Evolutionary conservation across 2,888 invertebrate species (phyloP), one percentile per base, ranked within the genome.

Genomic region (Gastrophysa polygoni): DNA sequence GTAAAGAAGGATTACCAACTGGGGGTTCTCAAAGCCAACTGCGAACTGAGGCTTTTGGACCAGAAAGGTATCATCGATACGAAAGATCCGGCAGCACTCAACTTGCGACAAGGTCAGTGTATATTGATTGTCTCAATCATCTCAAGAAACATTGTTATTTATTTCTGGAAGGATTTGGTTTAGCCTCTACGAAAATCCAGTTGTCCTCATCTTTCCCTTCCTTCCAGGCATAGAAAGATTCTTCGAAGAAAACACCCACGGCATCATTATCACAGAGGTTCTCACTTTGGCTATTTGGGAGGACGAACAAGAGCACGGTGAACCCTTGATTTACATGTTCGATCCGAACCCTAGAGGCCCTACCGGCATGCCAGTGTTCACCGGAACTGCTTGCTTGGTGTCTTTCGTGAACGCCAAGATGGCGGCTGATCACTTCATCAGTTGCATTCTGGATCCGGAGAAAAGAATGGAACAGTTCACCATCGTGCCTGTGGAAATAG

Each of bases 241-340:
- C 77, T 88, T 89, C 74, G 82, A 82, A 46, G 73, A 78, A 0
- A 84, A 86, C 73, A 80, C 82, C 0, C 85, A 86, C 76, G 85
- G 85, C 1, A 84, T 89, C 1, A 77, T 89, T 7, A 77, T 86
- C 16, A 80, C 81, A 1, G 77, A 77, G 2, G 63, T 66, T 0
- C 59, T 81, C 0, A 81, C 82, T 7, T 79, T 85, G 0, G 86
- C 87, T 0, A 82, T 89, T 17, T 89, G 87, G 87, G 78, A 80
- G 60, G 77, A 77, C 44, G 59, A 66, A 10, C 67, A 71, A 24
- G 72, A 73, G 2, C 82, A 82, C 1, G 83, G 85, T 52, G 84
- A 85, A 1, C 84, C 84, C 1, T 80, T 80, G 48, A 86, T 83
- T 57, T 89, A 88, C 68, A 71, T 87, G 59, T 89, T 87, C 71